Base-by-base conservation (phyloP, 2,113 vertebrate genomes). In the Varanus salvator region DNA sequence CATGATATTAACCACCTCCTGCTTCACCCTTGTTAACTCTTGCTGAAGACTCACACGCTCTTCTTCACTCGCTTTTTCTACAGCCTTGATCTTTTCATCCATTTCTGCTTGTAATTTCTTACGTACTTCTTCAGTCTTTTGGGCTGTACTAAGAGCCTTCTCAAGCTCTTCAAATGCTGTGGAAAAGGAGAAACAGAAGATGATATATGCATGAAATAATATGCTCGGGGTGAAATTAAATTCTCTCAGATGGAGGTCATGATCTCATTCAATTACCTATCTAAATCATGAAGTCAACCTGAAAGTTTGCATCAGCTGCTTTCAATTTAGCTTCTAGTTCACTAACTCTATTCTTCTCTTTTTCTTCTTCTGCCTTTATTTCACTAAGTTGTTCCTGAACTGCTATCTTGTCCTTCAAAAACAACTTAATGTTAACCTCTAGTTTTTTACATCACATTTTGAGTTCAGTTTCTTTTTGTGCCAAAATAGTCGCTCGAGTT, bases 151-250 rank as follows among this genome's bases (percentile, higher is more conserved):
- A 88, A 99, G 93, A 44, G 98, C 98, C 87, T 97, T 98, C 94
- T 99, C 99, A 88, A 99, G 98, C 95, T 99, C 98, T 93, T 99
- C 98, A 97, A 99, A 99, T 76, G 98, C 99, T 99, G 95, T 72
- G 91, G 94, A 87, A 75, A 75, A 92, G 93, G 95, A 86, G 80
- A 57, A 52, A 93, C 57, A 92, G 92, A 84, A 91, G 6, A 25
- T 3, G 3, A 21, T 87, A 76, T 15, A 91, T n/a, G 6, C 31
- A 78, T 69, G 54, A 69, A 23, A 34, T 44, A 31, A 9, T 21
- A 78, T 23, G 29, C 89, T 92, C 60, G 48, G 93, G 85, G 93
- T 94, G 85, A 86, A 91, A 6, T 4, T 68, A 17, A 1, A n/a
- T n/a, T 77, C 15, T 83, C 50, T 81, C 8, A 90, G 0, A 91